Evolutionary conservation across 1,140 invertebrate species (phyloP), one percentile per base, ranked within the genome.

Genomic region (Phortica variegata): DNA sequence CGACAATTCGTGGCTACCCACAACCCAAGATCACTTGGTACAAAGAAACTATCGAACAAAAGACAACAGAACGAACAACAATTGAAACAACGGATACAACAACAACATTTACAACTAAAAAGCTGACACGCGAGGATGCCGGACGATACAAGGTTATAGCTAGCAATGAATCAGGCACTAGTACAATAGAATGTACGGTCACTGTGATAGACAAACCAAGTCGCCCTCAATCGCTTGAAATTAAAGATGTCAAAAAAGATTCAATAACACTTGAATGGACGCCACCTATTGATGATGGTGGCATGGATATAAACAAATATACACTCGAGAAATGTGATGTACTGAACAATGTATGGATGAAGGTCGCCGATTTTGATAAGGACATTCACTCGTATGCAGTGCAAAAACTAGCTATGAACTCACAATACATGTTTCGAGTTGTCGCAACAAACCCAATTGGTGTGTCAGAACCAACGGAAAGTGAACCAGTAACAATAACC

Each of bases 191-290:
- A 59, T 77, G 91, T 51, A 82, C 81, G 29, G 82, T 95, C 8
- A 80, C 84, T 76, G 90, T 95, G n/a, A 86, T 91, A 42, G 91
- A 93, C 61, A 89, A 90, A 75, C 93, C 93, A 5, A 83, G 84
- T 47, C 85, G 85, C 62, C 93, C 93, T 0, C 84, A 90, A 29
- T 87, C 88, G 12, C 78, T 94, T 1, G 73, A 84, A 26, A 81
- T 90, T 20, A 86, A 85, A 56, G 87, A 90, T 57, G 82, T 91
- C 16, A 84, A 84, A 54, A 82, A 84, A 54, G 84, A 89, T 55
- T 84, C 84, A 0, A 83, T 90, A 3, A 84, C 81, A 2, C 80
- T 92, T 41, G 83, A 86, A 77, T 94, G 91, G 92, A 86, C 87
- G 63, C 87, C 89, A 36, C 90, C 91, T 3, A 60, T 81, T 3